Conservation (phyloP, 2,797 vertebrate genomes). For the Vireo griseus region DNA sequence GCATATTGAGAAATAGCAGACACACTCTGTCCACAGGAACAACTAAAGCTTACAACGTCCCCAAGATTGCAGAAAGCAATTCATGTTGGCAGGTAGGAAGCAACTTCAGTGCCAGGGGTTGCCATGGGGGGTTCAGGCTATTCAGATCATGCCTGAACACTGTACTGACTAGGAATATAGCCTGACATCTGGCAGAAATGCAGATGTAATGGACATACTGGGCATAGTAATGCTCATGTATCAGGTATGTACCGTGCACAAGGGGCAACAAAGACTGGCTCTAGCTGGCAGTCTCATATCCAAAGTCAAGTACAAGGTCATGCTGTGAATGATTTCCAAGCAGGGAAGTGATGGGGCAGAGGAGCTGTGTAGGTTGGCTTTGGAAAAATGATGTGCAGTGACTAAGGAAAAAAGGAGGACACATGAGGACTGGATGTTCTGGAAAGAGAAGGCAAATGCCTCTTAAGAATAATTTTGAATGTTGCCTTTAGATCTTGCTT, state of each 20-base stretch:
- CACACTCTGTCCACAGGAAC: background rate
- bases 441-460: background rate
- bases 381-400: background rate
- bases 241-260: background rate
- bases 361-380: background rate
- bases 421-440: background rate
- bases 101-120: background rate
- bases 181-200: background rate
- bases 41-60: background rate
- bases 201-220: background rate
- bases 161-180: background rate
- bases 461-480: background rate
- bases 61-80: background rate
- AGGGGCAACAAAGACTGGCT: background rate
- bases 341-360: background rate
- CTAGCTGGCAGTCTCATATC: background rate
- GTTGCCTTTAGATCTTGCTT: background rate
- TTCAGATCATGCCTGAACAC: background rate
- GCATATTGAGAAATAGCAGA: background rate
- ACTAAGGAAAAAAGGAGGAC: background rate
- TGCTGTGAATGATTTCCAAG: background rate
- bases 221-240: background rate
- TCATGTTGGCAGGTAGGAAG: background rate
- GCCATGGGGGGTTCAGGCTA: background rate
- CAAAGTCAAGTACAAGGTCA: background rate